A percentile compares a stretch with the other conserved stretches of the same genome.
phyloP scores from a whole-genome alignment of 2,113 vertebrate species.

The Rattus rattus region DNA sequence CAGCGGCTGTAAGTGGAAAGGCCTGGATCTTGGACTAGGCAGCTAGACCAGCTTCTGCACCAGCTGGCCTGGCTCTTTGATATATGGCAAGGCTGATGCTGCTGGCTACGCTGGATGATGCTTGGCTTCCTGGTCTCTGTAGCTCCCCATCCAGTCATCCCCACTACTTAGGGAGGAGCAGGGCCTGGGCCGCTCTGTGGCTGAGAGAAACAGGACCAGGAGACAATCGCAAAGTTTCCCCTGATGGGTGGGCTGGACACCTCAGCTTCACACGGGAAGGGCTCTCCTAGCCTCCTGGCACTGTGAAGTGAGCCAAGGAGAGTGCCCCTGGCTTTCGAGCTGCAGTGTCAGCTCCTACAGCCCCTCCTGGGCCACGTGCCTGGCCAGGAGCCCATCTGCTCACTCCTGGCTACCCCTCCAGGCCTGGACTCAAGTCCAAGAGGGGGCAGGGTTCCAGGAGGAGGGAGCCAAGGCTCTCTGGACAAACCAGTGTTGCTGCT shows the following conservation, averaged over 20 bases:
- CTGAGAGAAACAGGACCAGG: not conserved
- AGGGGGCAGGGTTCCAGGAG: conserved; percentile 61
- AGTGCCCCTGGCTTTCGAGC: not conserved
- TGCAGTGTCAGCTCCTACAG: not conserved
- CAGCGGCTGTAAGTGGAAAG: not conserved
- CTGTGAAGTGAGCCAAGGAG: not conserved
- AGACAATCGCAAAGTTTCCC: not conserved
- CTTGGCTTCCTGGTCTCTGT: not conserved
- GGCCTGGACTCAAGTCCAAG: conserved; percentile 15
- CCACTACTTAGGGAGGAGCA: not conserved
- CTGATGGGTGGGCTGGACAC: not conserved
- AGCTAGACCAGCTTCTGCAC: conserved; percentile 54
- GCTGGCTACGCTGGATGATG: not conserved
- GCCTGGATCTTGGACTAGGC: conserved; percentile 42
- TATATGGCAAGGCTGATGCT: conserved; percentile 1
- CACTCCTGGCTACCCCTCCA: conserved; percentile 59
- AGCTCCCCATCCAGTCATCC: not conserved
- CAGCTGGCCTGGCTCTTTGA: conserved; percentile 38
- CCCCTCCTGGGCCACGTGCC: conserved; percentile 30
- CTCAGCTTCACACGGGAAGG: not conserved
- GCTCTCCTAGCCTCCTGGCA: not conserved
- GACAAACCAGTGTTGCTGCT: conserved; percentile 50
- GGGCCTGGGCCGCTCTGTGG: conserved; percentile 27
- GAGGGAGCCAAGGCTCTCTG: conserved; percentile 69
- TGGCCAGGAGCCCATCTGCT: not conserved